phyloP scores from a whole-genome alignment of 2,888 invertebrate species.

The Ophioninae sp. region DNA sequence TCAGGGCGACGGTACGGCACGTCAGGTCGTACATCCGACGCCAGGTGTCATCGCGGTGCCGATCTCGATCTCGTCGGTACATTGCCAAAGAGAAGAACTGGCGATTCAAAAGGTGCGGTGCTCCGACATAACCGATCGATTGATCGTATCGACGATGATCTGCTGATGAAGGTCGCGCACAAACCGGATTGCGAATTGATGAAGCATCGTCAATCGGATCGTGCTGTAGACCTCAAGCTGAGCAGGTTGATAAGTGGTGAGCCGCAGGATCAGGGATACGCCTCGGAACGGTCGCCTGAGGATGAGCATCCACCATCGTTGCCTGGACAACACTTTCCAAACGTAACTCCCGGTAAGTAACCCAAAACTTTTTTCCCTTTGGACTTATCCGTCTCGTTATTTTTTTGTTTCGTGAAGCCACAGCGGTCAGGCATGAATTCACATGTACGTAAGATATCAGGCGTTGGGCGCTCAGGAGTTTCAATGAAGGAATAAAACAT shows the following conservation, averaged over 20 bases:
- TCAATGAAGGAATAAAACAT: neutral
- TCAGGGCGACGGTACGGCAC: constrained; percentile 67
- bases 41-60: constrained; percentile 69
- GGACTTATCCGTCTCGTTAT: neutral
- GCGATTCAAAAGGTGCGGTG: constrained; percentile 60
- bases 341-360: constrained; percentile 86
- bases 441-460: neutral
- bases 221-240: constrained; percentile 72
- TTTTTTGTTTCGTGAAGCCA: neutral
- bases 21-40: constrained; percentile 58
- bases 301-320: constrained; percentile 88
- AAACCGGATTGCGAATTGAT: constrained; percentile 76
- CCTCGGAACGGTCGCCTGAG: constrained; percentile 89
- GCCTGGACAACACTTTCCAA: constrained; percentile 84
- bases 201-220: constrained; percentile 72
- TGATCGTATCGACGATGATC: constrained; percentile 65
- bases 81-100: constrained; percentile 73
- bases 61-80: constrained; percentile 76
- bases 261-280: constrained; percentile 87
- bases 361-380: neutral
- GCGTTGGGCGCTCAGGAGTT: neutral
- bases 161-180: constrained; percentile 73
- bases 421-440: neutral
- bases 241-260: constrained; percentile 74
- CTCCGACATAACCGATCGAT: constrained; percentile 54